phyloP scores from a whole-genome alignment of 2,888 invertebrate species.

The Caenorhabditis plicata region DNA sequence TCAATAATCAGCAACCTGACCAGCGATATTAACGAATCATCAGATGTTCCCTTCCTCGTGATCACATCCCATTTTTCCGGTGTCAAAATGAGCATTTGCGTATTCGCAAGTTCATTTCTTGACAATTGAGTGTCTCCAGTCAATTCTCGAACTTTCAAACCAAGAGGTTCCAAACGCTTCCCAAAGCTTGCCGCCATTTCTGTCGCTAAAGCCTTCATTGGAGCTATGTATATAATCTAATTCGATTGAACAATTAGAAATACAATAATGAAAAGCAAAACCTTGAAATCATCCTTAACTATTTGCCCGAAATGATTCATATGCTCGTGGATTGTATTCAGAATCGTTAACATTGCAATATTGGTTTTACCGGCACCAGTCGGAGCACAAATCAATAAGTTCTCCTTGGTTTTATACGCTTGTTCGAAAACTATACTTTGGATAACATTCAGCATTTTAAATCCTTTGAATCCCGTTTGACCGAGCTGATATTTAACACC shows the following conservation, averaged over 20 bases:
- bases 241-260: conserved; percentile 41
- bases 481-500: conserved; percentile 73
- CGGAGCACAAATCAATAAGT: conserved; percentile 94
- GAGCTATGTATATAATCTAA: conserved; percentile 94
- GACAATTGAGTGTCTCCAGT: conserved; percentile 98
- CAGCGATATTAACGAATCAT: conserved; percentile 83
- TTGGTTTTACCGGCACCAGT: conserved; percentile 98
- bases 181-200: conserved; percentile 87
- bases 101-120: conserved; percentile 87
- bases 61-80: conserved; percentile 99
- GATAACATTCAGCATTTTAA: conserved; percentile 84
- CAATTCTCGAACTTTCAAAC: conserved; percentile 81
- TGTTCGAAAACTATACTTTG: conserved; percentile 92
- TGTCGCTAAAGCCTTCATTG: conserved; percentile 97
- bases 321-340: conserved; percentile 85
- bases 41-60: conserved; percentile 83
- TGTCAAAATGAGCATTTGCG: conserved; percentile 96
- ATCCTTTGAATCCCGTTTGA: conserved; percentile 83
- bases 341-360: conserved; percentile 87
- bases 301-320: conserved; percentile 77
- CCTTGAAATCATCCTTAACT: conserved; percentile 88
- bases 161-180: conserved; percentile 77
- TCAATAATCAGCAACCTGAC: conserved; percentile 92
- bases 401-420: conserved; percentile 94
- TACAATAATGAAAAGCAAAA: too few species aligned